Conservation (phyloP, 2,113 vertebrate species). For the Hypanus sabinus region DNA sequence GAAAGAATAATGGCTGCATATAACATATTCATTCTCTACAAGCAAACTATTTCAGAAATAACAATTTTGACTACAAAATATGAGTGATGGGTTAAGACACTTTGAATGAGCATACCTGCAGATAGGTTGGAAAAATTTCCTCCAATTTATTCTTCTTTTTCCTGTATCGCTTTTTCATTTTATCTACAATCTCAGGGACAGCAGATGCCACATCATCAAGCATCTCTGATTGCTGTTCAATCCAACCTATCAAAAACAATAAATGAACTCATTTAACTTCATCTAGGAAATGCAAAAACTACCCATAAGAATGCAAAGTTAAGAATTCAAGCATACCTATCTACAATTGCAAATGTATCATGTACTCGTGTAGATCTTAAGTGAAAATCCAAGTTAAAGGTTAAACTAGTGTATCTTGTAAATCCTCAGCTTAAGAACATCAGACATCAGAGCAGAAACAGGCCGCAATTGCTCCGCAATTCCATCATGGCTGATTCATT, state of each 20-base stretch:
- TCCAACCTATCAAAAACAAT: constrained; percentile 55
- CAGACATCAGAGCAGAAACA: too few relatives aligned
- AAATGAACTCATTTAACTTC: neutral
- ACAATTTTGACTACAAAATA: neutral
- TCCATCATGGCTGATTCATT: too few relatives aligned
- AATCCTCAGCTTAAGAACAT: too few relatives aligned
- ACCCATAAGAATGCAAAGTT: neutral
- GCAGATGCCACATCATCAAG: constrained; percentile 64
- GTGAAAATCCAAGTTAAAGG: neutral
- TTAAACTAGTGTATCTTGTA: neutral
- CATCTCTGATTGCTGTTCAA: constrained; percentile 66
- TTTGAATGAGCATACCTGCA: constrained; percentile 65
- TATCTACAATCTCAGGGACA: constrained; percentile 69
- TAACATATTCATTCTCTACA: neutral
- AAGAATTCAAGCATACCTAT: neutral
- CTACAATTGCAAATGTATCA: constrained; percentile 40
- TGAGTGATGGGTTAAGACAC: neutral
- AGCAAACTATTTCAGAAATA: neutral
- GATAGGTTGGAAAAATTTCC: constrained; percentile 85
- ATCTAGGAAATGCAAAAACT: neutral
- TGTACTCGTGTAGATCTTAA: neutral
- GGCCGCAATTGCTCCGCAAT: too few relatives aligned
- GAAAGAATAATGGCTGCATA: neutral
- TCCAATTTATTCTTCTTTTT: constrained; percentile 96
- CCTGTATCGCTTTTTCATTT: constrained; percentile 89